These are phyloP conservation scores for Drosophila guanche DNA, from an alignment of 1,140 invertebrate species.

Conservation along the genomic window DNA sequence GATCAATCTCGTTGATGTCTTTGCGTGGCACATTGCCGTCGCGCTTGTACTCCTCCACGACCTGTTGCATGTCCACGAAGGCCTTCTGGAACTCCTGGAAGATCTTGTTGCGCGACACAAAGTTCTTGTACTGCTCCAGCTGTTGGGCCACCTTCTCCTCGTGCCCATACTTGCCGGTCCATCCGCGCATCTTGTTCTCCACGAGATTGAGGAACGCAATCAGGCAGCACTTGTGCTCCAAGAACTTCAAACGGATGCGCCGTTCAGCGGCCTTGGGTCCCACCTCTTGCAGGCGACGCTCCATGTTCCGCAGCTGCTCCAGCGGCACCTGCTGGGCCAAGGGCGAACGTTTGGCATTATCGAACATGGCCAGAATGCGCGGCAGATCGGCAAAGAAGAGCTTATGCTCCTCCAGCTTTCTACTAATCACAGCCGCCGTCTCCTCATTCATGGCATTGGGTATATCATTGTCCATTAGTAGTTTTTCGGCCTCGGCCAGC, in stretches of 20 bases:
- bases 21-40: slow-evolving; percentile 91
- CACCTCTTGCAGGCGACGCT: slow-evolving; percentile 89
- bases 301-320: slow-evolving; percentile 92
- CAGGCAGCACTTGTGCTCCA: slow-evolving; percentile 96
- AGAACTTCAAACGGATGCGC: slow-evolving; percentile 92
- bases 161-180: slow-evolving; percentile 94
- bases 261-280: slow-evolving; percentile 89
- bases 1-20: slow-evolving; percentile 90
- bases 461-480: slow-evolving; percentile 92
- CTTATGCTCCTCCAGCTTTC: slow-evolving; percentile 95
- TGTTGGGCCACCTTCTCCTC: slow-evolving; percentile 92
- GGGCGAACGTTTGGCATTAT: slow-evolving; percentile 86
- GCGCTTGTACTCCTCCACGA: slow-evolving; percentile 95
- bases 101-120: slow-evolving; percentile 95
- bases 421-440: slow-evolving; percentile 92
- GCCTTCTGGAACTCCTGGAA: slow-evolving; percentile 97
- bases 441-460: slow-evolving; percentile 92
- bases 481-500: slow-evolving; percentile 93
- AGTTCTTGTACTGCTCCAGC: slow-evolving; percentile 94
- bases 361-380: slow-evolving; percentile 90
- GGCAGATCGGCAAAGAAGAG: slow-evolving; percentile 94
- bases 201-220: slow-evolving; percentile 95
- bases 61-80: slow-evolving; percentile 95
- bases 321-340: slow-evolving; percentile 87
- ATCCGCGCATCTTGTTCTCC: slow-evolving; percentile 93